Evolutionary conservation across 2,113 vertebrate species (phyloP).

Genomic region (Anguilla japonica): DNA sequence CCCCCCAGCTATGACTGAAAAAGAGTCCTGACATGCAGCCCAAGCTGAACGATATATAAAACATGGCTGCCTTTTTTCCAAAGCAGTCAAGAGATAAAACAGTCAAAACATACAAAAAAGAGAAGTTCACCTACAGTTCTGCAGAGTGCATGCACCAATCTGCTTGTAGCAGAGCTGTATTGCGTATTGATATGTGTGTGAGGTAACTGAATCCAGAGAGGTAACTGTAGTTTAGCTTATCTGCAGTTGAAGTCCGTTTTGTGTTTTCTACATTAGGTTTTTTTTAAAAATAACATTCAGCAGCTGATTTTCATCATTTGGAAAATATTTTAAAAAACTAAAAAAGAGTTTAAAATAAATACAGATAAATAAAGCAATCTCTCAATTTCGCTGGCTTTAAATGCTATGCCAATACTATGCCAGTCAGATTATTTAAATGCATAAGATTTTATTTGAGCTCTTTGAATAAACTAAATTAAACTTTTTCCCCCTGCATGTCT

Average conservation of each 20-base stretch:
- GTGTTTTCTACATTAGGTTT: constrained; percentile 42
- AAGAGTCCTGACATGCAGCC: not conserved
- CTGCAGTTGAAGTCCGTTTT: constrained; percentile 55
- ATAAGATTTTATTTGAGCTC: constrained; percentile 25
- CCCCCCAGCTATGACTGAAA: not conserved
- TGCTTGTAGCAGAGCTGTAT: constrained; percentile 61
- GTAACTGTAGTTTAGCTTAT: constrained; percentile 74
- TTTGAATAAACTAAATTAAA: not conserved
- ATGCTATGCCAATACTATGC: constrained; percentile 29
- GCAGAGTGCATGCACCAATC: constrained; percentile 57
- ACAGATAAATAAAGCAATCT: constrained; percentile 27
- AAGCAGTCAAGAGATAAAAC: constrained; percentile 28
- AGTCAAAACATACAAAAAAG: constrained; percentile 32
- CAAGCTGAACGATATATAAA: constrained; percentile 41
- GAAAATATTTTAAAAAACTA: constrained; percentile 22
- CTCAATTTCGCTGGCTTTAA: constrained; percentile 4
- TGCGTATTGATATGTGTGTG: constrained; percentile 69
- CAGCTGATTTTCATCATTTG: constrained; percentile 42
- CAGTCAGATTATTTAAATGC: constrained; percentile 32
- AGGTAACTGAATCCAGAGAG: constrained; percentile 72
- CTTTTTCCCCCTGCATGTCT: not conserved
- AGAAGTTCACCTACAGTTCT: constrained; percentile 30
- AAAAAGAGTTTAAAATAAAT: constrained; percentile 18
- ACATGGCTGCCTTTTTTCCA: constrained; percentile 28
- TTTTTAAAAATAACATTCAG: constrained; percentile 44